Conservation (phyloP, 2,113 vertebrate species). For the Pelusios castaneus region DNA sequence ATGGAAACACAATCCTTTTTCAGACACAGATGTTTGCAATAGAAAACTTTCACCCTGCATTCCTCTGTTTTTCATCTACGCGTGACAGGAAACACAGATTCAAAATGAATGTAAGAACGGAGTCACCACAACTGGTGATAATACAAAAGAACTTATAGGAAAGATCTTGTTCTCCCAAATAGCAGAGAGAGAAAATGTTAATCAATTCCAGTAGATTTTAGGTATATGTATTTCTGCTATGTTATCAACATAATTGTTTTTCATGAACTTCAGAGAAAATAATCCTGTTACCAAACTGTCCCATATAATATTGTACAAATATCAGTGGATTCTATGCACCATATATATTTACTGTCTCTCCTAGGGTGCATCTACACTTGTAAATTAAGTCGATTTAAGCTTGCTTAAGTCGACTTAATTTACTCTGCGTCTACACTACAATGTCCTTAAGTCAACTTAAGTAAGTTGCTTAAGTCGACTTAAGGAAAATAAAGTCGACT, state of each 20-base stretch:
- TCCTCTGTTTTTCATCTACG: constrained; percentile 75
- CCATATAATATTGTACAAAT: neutral
- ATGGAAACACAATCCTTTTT: constrained; percentile 70
- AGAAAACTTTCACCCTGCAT: constrained; percentile 72
- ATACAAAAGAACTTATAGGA: constrained; percentile 67
- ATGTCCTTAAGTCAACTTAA: too few species aligned
- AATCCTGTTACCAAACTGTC: neutral
- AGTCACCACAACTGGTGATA: constrained; percentile 70
- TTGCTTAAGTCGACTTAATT: too few species aligned
- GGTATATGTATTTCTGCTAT: constrained; percentile 29
- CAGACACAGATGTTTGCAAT: constrained; percentile 77
- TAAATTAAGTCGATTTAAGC: too few species aligned
- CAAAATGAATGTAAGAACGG: constrained; percentile 74
- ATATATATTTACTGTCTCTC: neutral
- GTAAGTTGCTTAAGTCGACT: too few species aligned
- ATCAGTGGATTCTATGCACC: neutral
- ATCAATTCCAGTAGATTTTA: constrained; percentile 47
- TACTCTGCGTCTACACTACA: too few species aligned
- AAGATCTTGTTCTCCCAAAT: constrained; percentile 51
- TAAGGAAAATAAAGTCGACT: too few species aligned
- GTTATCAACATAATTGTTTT: constrained; percentile 9
- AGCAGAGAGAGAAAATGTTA: constrained; percentile 42
- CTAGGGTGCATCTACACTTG: too few species aligned
- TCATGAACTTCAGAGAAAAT: neutral
- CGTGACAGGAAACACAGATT: constrained; percentile 74